Evolutionary conservation across 2,888 invertebrate species (phyloP).

Genomic region (Conistra vaccinii): DNA sequence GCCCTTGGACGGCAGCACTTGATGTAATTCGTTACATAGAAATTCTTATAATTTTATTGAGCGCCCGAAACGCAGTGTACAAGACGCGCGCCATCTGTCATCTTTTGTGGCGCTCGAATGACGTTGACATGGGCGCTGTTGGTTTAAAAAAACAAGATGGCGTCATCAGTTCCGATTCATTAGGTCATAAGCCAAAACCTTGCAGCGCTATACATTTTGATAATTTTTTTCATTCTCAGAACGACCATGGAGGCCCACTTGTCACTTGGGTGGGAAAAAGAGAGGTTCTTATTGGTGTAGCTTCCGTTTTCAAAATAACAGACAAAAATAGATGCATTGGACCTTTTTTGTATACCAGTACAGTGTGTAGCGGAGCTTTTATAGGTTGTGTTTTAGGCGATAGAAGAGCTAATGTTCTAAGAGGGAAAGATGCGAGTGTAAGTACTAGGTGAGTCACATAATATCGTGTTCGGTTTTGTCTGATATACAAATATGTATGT

Average conservation of each 20-base stretch:
- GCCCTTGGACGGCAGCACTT: too few relatives aligned
- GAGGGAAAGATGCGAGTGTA: slow-evolving; percentile 4
- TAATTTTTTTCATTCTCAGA: slow-evolving; percentile 64
- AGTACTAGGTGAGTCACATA: slow-evolving; percentile 20
- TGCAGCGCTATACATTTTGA: neutral
- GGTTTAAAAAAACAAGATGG: neutral
- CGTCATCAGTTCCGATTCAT: neutral
- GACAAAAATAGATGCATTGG: slow-evolving; percentile 67
- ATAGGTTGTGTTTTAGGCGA: slow-evolving; percentile 72
- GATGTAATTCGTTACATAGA: too few relatives aligned
- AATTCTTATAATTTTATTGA: too few relatives aligned
- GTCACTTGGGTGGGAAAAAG: slow-evolving; percentile 73
- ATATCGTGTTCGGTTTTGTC: neutral
- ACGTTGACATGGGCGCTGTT: neutral
- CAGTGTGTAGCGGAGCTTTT: slow-evolving; percentile 75
- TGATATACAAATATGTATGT: too few relatives aligned
- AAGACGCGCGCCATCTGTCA: too few relatives aligned
- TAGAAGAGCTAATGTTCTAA: slow-evolving; percentile 2
- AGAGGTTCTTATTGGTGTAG: slow-evolving; percentile 76
- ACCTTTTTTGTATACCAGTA: slow-evolving; percentile 79
- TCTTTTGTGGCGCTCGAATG: neutral
- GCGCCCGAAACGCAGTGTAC: too few relatives aligned
- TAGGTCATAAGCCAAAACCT: neutral
- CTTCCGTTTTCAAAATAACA: slow-evolving; percentile 75
- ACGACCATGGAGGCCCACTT: slow-evolving; percentile 81